A percentile compares a stretch with the other conserved stretches of the same genome.
Evolutionary conservation across 1,140 invertebrate species (phyloP).

Genomic region (Apolygus lucorum): DNA sequence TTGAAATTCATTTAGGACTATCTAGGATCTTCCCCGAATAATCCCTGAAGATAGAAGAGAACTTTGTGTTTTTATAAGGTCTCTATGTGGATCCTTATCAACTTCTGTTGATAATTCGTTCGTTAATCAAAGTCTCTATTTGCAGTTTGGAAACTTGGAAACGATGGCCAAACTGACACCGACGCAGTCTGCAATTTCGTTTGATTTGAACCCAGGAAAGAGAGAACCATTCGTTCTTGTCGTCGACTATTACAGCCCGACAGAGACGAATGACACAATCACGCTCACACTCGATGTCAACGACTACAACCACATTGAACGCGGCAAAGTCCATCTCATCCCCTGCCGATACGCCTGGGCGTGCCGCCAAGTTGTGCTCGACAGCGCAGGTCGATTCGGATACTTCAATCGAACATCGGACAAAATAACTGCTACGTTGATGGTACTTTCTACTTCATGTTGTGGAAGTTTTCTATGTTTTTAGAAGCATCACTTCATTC

Average conservation of each 20-base stretch:
- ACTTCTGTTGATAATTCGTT: too few relatives aligned
- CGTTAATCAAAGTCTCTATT: neutral
- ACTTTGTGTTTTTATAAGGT: too few relatives aligned
- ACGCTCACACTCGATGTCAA: conserved; percentile 38
- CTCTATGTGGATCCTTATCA: too few relatives aligned
- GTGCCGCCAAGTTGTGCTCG: conserved; percentile 79
- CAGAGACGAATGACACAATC: conserved; percentile 42
- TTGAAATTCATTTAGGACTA: too few relatives aligned
- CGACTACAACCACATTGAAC: conserved; percentile 36
- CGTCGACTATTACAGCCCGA: conserved; percentile 65
- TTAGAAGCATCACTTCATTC: neutral
- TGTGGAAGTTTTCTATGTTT: neutral
- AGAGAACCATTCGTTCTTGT: conserved; percentile 67
- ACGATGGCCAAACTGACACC: neutral
- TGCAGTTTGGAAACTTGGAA: neutral
- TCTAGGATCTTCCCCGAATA: too few relatives aligned
- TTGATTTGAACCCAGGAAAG: neutral
- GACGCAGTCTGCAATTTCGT: neutral
- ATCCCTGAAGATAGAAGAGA: too few relatives aligned
- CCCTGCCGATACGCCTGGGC: conserved; percentile 70
- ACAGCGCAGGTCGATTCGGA: conserved; percentile 61
- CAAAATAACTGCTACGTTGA: conserved; percentile 49
- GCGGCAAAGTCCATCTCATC: conserved; percentile 55
- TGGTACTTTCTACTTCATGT: conserved; percentile 33
- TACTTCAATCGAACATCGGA: conserved; percentile 61